Conservation (phyloP, 2,888 invertebrate genomes). For the Opisthograptis luteolata region DNA sequence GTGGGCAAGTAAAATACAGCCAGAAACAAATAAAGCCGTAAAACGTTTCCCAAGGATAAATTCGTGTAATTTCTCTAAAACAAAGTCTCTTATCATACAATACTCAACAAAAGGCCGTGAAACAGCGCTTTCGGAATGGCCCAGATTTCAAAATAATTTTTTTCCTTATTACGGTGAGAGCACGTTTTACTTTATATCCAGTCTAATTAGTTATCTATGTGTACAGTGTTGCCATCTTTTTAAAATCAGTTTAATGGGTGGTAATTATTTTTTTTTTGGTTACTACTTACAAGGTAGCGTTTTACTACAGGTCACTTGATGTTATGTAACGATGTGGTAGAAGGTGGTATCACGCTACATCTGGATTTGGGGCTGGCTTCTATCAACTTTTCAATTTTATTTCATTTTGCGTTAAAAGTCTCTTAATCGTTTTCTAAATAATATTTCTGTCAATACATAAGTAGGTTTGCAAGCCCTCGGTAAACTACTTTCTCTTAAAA, state of each 20-base stretch:
- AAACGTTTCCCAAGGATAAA: constrained; percentile 43
- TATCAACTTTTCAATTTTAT: no score
- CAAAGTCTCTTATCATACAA: constrained; percentile 56
- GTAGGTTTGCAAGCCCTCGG: neutral
- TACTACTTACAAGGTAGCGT: no score
- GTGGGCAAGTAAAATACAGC: constrained; percentile 16
- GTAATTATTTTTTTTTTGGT: no score
- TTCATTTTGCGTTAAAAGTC: no score
- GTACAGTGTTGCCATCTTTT: no score
- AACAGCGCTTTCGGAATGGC: constrained; percentile 46
- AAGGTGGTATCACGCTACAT: no score
- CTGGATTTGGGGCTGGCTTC: no score
- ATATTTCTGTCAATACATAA: neutral
- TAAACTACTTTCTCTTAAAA: constrained; percentile 15
- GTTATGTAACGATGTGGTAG: no score
- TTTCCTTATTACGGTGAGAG: constrained; percentile 51
- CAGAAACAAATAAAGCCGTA: constrained; percentile 37
- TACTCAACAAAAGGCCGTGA: constrained; percentile 51
- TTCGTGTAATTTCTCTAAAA: constrained; percentile 50
- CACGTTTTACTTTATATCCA: constrained; percentile 23
- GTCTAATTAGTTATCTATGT: constrained; percentile 11
- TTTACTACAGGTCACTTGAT: no score
- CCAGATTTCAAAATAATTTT: constrained; percentile 54
- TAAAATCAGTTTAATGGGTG: no score
- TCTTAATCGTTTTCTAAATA: neutral